Evolutionary conservation across 2,888 invertebrate genomes (phyloP).

Genomic region (Leptogaster cylindrica): DNA sequence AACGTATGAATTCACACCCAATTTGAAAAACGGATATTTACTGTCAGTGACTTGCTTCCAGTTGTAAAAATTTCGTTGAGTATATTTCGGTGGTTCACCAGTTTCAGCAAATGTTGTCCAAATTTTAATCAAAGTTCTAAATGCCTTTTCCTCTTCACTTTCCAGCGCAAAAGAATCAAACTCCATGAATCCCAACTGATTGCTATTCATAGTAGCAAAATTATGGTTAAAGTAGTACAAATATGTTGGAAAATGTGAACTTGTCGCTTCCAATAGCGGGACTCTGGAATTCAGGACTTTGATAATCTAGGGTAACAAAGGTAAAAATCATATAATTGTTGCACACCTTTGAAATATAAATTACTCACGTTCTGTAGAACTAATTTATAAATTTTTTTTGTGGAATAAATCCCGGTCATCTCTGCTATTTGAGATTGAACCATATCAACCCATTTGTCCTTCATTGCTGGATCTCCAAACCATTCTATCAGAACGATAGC

Average conservation of each 20-base stretch:
- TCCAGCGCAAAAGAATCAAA: not conserved
- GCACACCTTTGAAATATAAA: not conserved
- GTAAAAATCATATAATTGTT: too few relatives aligned
- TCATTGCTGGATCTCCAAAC: not conserved
- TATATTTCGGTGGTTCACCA: not conserved
- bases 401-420: not conserved
- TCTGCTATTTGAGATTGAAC: not conserved
- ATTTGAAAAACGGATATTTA: too few relatives aligned
- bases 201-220: slow-evolving; percentile 1
- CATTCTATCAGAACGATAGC: not conserved
- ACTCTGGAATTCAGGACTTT: not conserved
- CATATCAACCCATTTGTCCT: not conserved
- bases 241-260: slow-evolving; percentile 5
- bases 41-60: not conserved
- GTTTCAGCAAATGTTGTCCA: slow-evolving; percentile 21
- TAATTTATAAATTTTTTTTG: slow-evolving; percentile 1
- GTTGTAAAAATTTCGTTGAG: not conserved
- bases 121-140: slow-evolving; percentile 6
- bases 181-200: slow-evolving; percentile 24
- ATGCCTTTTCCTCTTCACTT: slow-evolving; percentile 1
- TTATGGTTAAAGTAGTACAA: slow-evolving; percentile 11
- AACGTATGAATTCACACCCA: too few relatives aligned
- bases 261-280: slow-evolving; percentile 15
- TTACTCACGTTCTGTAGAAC: slow-evolving; percentile 10
- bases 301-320: slow-evolving; percentile 10